Evolutionary conservation across 2,888 invertebrate genomes (phyloP).

Genomic region (Palloptera scutellata): DNA sequence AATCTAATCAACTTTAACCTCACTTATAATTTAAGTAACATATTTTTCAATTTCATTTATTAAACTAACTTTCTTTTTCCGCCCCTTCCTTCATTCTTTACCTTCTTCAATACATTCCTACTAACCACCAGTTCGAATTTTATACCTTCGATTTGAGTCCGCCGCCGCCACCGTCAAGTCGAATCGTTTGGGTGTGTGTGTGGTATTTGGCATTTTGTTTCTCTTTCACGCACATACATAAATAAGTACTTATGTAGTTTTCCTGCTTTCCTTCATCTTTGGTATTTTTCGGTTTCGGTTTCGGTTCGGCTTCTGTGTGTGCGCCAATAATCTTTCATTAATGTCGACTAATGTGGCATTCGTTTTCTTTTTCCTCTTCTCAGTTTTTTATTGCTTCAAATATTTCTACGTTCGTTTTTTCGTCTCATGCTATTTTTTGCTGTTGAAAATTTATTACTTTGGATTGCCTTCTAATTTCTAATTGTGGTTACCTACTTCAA

Average conservation of each 20-base stretch:
- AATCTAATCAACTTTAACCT: no score
- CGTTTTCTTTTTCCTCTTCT: slow-evolving; percentile 9
- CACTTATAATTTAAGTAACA: no score
- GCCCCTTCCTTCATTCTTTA: no score
- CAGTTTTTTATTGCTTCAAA: slow-evolving; percentile 2
- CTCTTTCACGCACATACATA: no score
- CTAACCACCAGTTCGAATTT: no score
- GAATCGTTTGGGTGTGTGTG: slow-evolving; percentile 22
- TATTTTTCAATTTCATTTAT: no score
- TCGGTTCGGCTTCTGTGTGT: background rate
- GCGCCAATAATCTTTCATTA: slow-evolving; percentile 33
- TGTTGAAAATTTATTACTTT: slow-evolving; percentile 28
- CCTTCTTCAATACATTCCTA: no score
- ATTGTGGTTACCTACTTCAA: slow-evolving; percentile 20
- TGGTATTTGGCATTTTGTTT: no score
- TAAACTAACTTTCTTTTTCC: no score
- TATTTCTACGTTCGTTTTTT: background rate
- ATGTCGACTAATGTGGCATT: slow-evolving; percentile 36
- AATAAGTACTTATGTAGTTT: no score
- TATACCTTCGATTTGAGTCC: background rate
- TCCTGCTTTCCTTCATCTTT: background rate
- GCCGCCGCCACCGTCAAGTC: background rate
- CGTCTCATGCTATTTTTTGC: background rate
- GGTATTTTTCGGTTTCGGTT: background rate
- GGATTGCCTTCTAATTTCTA: background rate